Conservation (phyloP, 2,113 vertebrate genomes). For the Gnathonemus longibarbis region DNA sequence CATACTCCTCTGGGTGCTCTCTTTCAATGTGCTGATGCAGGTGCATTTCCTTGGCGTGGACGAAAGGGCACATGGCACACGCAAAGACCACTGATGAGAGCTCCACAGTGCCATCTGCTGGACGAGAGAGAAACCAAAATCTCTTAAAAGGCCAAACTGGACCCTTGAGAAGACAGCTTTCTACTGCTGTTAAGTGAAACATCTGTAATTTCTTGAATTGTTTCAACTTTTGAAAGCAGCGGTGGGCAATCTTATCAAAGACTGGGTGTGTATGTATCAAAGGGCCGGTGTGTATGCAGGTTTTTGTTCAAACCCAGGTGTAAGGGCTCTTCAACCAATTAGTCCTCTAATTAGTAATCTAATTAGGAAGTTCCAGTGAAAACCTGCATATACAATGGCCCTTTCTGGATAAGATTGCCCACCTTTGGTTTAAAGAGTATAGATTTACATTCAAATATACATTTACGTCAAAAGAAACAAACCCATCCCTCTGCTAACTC, state of each 20-base stretch:
- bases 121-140: not conserved
- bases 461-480: not conserved
- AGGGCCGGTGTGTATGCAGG: too few species aligned
- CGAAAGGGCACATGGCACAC: slow-evolving; percentile 48
- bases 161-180: not conserved
- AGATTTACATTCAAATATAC: not conserved
- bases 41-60: slow-evolving; percentile 50
- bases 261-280: too few species aligned
- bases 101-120: slow-evolving; percentile 42
- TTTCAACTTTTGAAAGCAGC: not conserved
- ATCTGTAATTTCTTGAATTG: not conserved
- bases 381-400: too few species aligned
- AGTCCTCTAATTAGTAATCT: too few species aligned
- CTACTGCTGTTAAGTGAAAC: not conserved
- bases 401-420: too few species aligned
- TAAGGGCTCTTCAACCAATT: too few species aligned
- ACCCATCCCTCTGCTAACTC: not conserved
- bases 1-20: slow-evolving; percentile 44
- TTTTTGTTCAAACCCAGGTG: too few species aligned
- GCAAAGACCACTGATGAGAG: slow-evolving; percentile 49
- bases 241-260: too few species aligned
- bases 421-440: not conserved
- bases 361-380: too few species aligned
- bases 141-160: not conserved
- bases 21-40: slow-evolving; percentile 45